These are phyloP conservation scores for Eueides isabella DNA, from an alignment of 1,140 invertebrate genomes.

Conservation along the genomic window DNA sequence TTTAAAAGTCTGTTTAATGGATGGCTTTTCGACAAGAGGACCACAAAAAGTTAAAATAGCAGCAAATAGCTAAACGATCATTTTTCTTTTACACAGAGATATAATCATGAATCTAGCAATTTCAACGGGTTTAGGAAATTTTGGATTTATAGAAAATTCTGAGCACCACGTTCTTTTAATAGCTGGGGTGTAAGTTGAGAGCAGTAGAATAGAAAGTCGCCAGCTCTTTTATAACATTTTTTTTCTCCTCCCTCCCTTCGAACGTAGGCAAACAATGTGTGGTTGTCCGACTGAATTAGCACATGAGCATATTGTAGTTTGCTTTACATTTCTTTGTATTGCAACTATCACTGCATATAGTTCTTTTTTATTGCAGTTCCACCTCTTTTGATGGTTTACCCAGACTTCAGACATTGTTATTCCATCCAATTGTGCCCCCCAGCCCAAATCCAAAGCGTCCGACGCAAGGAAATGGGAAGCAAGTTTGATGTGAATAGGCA, in stretches of 20 bases:
- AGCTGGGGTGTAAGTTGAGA: conserved; percentile 35
- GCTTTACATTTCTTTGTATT: conserved; percentile 22
- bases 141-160: conserved; percentile 12
- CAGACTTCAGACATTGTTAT: conserved; percentile 21
- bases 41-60: conserved; percentile 28
- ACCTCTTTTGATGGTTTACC: conserved; percentile 34
- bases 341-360: conserved; percentile 51
- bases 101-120: conserved; percentile 31
- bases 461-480: conserved; percentile 50
- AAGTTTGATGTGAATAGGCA: conserved; percentile 38
- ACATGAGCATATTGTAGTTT: conserved; percentile 28
- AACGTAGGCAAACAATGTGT: conserved; percentile 35
- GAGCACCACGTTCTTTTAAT: conserved; percentile 29
- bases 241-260: conserved; percentile 38
- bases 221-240: conserved; percentile 23
- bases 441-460: conserved; percentile 49
- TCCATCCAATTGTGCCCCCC: conserved; percentile 12
- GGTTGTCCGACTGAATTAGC: conserved; percentile 46
- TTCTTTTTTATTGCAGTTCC: conserved; percentile 63
- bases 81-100: conserved; percentile 27
- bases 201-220: conserved; percentile 32
- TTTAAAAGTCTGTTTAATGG: conserved; percentile 32
- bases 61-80: too few relatives aligned
- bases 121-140: conserved; percentile 19
- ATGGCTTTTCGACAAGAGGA: conserved; percentile 19